Evolutionary conservation across 2,888 invertebrate species (phyloP).

Genomic region (Drosophila pseudotakahashii): DNA sequence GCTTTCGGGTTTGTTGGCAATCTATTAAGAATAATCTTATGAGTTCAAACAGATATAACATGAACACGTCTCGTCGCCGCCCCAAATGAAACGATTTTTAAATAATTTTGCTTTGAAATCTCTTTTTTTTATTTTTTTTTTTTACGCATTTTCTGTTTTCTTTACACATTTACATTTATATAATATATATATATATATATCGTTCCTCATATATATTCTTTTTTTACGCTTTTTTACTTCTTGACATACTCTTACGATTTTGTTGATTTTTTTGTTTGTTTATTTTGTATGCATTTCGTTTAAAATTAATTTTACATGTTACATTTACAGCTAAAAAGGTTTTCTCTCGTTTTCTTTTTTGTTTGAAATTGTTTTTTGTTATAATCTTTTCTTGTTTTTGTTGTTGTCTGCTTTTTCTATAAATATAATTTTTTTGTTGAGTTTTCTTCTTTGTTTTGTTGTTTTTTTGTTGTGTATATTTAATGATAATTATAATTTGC

Average conservation of each 20-base stretch:
- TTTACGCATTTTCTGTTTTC: conserved; percentile 68
- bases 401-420: conserved; percentile 51
- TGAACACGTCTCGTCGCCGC: no score
- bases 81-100: not conserved
- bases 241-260: conserved; percentile 41
- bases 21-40: no score
- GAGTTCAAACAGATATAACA: no score
- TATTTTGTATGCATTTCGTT: conserved; percentile 46
- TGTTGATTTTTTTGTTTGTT: conserved; percentile 37
- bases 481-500: conserved; percentile 60
- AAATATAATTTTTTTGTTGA: conserved; percentile 40
- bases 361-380: conserved; percentile 34
- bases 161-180: conserved; percentile 71
- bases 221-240: conserved; percentile 41
- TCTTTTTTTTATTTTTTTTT: conserved; percentile 55
- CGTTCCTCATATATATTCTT: conserved; percentile 56
- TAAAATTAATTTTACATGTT: conserved; percentile 76
- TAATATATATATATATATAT: conserved; percentile 47
- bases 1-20: no score
- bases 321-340: conserved; percentile 75
- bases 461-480: conserved; percentile 29
- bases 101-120: conserved; percentile 34
- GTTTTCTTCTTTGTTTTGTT: conserved; percentile 37
- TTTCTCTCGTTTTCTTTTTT: conserved; percentile 42
- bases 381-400: conserved; percentile 40